Evolutionary conservation across 2,888 invertebrate genomes (phyloP), one percentile per base, ranked within the genome.

Genomic region (Tuberolachnus salignus): DNA sequence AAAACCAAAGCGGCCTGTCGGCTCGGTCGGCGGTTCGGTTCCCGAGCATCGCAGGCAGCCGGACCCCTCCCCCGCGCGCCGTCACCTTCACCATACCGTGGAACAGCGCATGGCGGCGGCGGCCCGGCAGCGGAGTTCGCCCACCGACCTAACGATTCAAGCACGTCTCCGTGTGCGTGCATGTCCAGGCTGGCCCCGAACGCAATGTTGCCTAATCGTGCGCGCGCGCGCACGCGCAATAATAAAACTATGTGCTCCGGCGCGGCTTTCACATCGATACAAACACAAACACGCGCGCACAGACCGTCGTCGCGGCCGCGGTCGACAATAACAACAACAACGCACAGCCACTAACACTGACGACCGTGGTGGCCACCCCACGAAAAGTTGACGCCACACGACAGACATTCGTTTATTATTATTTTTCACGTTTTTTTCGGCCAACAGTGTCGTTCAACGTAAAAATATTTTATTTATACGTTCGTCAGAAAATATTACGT

Each of bases 131-230:
- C 69, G 78, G 67, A 59, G 78, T 78, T 78, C 78, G 78, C 78
- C 78, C 78, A 78, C 78, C 78, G 78, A 78, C 78, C 78, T 69
- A 69, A 78, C 67, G 67, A 75, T 75, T 75, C 75, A 57, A 57
- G 59, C 78, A 69, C 59, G 67, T 69, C 67, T 78, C 23, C 23
- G 53, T 53, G 67, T 49, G 59, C 34, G 66, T 46, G 57, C 42
- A 67, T 78, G 66, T 78, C 78, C 78, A 78, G 78, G 78, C 78
- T 78, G 69, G 78, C 78, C 78, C 78, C 69, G 78, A 34, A 59
- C 69, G 64, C 82, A 42, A 80, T 72, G 82, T 81, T 85, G 85
- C 84, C 85, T 80, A 80, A 66, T 81, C 80, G 81, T 59, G 75
- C 67, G 23, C 75, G 73, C 53, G 59, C 69, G 67, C 82, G 84